A percentile compares a stretch with the other conserved stretches of the same genome.
phyloP scores from a whole-genome alignment of 2,888 invertebrate genomes.

The Callimorpha dominula region DNA sequence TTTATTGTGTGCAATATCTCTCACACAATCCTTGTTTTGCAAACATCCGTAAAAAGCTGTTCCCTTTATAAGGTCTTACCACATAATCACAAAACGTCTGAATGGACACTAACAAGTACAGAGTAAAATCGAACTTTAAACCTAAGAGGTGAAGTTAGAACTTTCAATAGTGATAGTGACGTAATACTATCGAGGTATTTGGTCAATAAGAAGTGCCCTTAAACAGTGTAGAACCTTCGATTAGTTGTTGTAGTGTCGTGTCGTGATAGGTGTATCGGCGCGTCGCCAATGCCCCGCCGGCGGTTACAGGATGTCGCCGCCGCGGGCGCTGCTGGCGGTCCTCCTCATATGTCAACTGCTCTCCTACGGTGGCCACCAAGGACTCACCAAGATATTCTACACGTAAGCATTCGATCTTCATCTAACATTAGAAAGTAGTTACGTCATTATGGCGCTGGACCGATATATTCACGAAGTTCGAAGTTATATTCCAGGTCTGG shows the following conservation, averaged over 20 bases:
- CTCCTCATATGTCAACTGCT: slow-evolving; percentile 82
- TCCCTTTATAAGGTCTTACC: slow-evolving; percentile 32
- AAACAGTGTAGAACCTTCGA: background rate
- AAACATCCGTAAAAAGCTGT: slow-evolving; percentile 40
- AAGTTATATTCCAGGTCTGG: background rate
- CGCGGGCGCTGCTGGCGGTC: slow-evolving; percentile 83
- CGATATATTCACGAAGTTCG: background rate
- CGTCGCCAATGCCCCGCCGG: slow-evolving; percentile 83
- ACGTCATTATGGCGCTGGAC: background rate
- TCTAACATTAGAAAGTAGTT: background rate
- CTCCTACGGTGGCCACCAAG: slow-evolving; percentile 85
- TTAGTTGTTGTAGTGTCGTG: slow-evolving; percentile 50
- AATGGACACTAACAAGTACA: slow-evolving; percentile 25
- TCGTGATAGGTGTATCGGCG: slow-evolving; percentile 76
- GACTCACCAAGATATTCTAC: slow-evolving; percentile 85
- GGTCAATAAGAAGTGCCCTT: background rate
- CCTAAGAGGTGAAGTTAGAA: slow-evolving; percentile 27
- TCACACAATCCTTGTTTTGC: slow-evolving; percentile 50
- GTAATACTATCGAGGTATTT: background rate
- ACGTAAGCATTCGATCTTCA: slow-evolving; percentile 68
- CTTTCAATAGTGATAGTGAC: slow-evolving; percentile 4
- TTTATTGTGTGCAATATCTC: slow-evolving; percentile 26
- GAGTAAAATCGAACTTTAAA: slow-evolving; percentile 23
- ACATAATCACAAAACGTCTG: slow-evolving; percentile 13
- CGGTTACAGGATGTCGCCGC: slow-evolving; percentile 82